Conservation (phyloP, 2,113 vertebrate genomes). For the Corythoichthys intestinalis region DNA sequence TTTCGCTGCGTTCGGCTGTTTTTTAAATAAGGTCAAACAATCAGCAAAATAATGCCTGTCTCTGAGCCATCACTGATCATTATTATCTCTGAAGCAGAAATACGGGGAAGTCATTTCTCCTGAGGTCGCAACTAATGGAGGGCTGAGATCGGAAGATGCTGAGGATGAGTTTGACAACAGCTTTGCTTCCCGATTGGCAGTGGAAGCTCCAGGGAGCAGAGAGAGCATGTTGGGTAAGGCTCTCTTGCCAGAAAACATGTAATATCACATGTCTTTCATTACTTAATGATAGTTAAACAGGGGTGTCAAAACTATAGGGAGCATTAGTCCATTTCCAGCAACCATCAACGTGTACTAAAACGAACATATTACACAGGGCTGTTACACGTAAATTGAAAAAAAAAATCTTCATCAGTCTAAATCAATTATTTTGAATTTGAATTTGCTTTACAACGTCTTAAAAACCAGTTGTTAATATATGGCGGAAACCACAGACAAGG, state of each 20-base stretch:
- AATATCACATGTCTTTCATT: neutral
- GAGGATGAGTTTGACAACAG: slow-evolving; percentile 49
- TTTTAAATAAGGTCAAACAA: neutral
- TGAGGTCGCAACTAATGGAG: slow-evolving; percentile 76
- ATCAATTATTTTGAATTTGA: no score
- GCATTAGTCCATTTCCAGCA: neutral
- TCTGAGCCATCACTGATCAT: neutral
- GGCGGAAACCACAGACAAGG: no score
- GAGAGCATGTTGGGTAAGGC: slow-evolving; percentile 81
- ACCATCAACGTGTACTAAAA: neutral
- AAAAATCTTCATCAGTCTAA: neutral
- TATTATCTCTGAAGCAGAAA: slow-evolving; percentile 69
- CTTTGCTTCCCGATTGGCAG: slow-evolving; percentile 48
- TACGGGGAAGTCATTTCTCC: slow-evolving; percentile 77
- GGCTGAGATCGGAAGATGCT: slow-evolving; percentile 44
- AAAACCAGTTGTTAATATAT: no score
- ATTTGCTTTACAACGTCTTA: no score
- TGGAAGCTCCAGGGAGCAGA: slow-evolving; percentile 53
- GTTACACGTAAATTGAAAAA: neutral
- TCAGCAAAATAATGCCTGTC: neutral
- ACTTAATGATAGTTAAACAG: neutral
- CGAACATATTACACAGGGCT: neutral
- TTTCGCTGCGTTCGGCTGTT: neutral
- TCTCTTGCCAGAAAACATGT: neutral
- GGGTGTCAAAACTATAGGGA: neutral